A percentile compares a stretch with the other conserved stretches of the same genome.
These are phyloP conservation scores for Eupithecia abbreviata DNA, from an alignment of 2,888 invertebrate species.

Conservation along the genomic window DNA sequence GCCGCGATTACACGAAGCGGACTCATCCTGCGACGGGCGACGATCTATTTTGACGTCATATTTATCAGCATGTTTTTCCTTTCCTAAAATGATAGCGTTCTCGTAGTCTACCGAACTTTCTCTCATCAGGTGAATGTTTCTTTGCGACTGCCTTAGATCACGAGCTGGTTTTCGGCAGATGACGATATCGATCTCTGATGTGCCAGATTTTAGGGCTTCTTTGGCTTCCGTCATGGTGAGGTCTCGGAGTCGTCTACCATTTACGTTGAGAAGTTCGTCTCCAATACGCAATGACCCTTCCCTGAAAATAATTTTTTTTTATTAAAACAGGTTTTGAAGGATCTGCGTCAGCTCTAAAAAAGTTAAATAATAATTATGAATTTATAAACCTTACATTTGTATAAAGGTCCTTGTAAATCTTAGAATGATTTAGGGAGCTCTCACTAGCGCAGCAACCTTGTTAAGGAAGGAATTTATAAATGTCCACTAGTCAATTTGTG, in stretches of 20 bases:
- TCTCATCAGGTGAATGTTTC: constrained; percentile 73
- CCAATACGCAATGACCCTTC: constrained; percentile 87
- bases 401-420: background rate
- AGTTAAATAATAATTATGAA: background rate
- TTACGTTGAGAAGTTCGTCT: constrained; percentile 89
- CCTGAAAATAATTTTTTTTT: constrained; percentile 58
- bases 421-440: background rate
- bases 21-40: constrained; percentile 82
- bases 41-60: constrained; percentile 88
- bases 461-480: background rate
- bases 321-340: background rate
- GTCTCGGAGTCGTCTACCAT: constrained; percentile 87
- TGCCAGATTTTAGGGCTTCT: constrained; percentile 85
- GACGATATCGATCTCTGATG: constrained; percentile 86
- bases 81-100: constrained; percentile 83
- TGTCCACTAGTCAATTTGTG: background rate
- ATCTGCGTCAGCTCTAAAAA: background rate
- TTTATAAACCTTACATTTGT: background rate
- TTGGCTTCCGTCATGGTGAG: constrained; percentile 86
- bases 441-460: background rate
- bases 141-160: constrained; percentile 59
- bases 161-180: constrained; percentile 75
- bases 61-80: constrained; percentile 76
- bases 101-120: constrained; percentile 90
- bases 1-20: constrained; percentile 75